Evolutionary conservation across 2,888 invertebrate species (phyloP).

Genomic region (Hecatera dysodea): DNA sequence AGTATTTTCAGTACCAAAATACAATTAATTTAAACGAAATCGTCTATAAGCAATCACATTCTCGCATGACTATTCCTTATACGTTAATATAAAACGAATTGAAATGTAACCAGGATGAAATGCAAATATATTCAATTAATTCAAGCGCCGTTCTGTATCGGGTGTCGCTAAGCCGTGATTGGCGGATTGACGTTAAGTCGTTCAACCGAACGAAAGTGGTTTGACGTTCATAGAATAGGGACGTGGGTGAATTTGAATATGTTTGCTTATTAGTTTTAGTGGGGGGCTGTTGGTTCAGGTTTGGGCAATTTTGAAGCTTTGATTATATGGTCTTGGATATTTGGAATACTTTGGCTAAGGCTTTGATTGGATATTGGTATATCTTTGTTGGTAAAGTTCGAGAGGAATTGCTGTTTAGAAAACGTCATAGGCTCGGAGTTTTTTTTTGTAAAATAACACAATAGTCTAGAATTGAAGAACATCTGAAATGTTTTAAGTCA

Average conservation of each 20-base stretch:
- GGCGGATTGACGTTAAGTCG: slow-evolving; percentile 89
- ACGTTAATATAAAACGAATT: slow-evolving; percentile 87
- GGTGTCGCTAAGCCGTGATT: slow-evolving; percentile 88
- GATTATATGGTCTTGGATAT: slow-evolving; percentile 51
- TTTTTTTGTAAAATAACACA: not conserved
- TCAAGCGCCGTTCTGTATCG: slow-evolving; percentile 85
- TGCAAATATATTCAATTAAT: slow-evolving; percentile 91
- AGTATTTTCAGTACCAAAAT: slow-evolving; percentile 5
- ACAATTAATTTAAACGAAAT: slow-evolving; percentile 26
- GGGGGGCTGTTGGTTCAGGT: slow-evolving; percentile 64
- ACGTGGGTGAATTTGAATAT: slow-evolving; percentile 79
- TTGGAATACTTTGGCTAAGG: slow-evolving; percentile 31
- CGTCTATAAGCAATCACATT: slow-evolving; percentile 6
- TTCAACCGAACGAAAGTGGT: slow-evolving; percentile 81
- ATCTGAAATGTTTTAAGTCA: no score
- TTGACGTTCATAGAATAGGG: slow-evolving; percentile 80
- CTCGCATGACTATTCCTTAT: slow-evolving; percentile 34
- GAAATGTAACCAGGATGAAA: slow-evolving; percentile 85
- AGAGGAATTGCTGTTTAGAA: slow-evolving; percentile 4
- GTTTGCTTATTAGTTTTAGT: slow-evolving; percentile 83
- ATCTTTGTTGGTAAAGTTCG: slow-evolving; percentile 30
- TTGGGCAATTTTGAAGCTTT: slow-evolving; percentile 58
- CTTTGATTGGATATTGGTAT: slow-evolving; percentile 39
- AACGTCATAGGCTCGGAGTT: no score
- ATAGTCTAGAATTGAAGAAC: not conserved